Conservation (phyloP, 2,113 vertebrate species). For the Monopterus albus region DNA sequence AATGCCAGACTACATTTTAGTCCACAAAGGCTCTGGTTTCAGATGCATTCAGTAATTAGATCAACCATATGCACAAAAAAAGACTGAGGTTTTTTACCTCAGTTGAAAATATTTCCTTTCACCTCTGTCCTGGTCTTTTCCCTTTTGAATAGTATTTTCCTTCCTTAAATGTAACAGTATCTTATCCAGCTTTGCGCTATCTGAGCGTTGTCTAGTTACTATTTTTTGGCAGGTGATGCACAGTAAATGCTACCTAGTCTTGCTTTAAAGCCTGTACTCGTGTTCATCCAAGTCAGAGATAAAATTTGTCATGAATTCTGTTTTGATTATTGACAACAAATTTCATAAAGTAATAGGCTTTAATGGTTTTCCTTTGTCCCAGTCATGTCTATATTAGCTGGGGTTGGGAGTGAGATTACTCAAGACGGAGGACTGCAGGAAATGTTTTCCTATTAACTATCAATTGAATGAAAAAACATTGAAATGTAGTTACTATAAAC, state of each 20-base stretch:
- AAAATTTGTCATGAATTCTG: not conserved
- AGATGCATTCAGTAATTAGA: too few species aligned
- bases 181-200: too few species aligned
- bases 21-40: too few species aligned
- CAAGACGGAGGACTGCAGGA: not conserved
- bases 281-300: not conserved
- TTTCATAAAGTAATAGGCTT: conserved; percentile 8
- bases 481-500: not conserved
- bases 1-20: too few species aligned
- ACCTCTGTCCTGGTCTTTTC: not conserved
- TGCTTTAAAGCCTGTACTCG: not conserved
- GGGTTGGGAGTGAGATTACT: not conserved
- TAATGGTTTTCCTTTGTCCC: not conserved
- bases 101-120: not conserved
- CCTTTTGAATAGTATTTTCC: not conserved
- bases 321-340: conserved; percentile 30
- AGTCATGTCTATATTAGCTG: not conserved
- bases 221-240: too few species aligned
- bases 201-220: too few species aligned
- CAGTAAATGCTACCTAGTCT: not conserved
- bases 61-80: too few species aligned
- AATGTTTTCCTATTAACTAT: not conserved
- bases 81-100: not conserved
- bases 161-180: too few species aligned
- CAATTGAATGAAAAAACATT: not conserved